Evolutionary conservation across 2,113 vertebrate genomes (phyloP).

Genomic region (Heliornis fulica): DNA sequence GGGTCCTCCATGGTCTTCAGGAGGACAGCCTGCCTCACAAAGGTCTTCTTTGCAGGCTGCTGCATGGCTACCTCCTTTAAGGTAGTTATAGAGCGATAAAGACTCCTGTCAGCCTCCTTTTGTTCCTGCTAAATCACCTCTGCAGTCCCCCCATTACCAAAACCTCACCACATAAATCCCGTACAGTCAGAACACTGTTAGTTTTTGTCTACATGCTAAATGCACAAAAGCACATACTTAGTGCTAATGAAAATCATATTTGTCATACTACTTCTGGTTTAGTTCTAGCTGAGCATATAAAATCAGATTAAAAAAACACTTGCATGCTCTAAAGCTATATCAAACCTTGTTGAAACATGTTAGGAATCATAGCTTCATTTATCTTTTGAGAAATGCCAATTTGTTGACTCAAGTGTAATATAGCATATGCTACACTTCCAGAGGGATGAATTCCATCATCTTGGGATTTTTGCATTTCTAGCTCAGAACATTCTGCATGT

Average conservation of each 20-base stretch:
- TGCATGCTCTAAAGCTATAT: not conserved
- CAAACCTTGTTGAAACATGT: not conserved
- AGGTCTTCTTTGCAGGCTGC: not conserved
- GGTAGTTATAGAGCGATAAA: not conserved
- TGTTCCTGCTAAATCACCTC: not conserved
- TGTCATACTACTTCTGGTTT: not conserved
- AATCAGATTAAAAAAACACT: not conserved
- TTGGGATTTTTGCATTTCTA: not conserved
- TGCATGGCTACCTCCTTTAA: not conserved
- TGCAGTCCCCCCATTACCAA: not conserved
- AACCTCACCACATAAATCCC: not conserved
- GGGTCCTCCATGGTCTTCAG: not conserved
- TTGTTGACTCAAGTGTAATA: constrained; percentile 12
- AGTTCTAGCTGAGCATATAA: not conserved
- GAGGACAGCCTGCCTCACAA: not conserved
- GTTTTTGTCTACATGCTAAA: not conserved
- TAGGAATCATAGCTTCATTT: not conserved
- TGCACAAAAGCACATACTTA: not conserved
- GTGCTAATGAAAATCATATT: not conserved
- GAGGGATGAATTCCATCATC: not conserved
- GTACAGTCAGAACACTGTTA: not conserved
- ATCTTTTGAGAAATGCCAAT: constrained; percentile 13
- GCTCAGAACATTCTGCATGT: not conserved
- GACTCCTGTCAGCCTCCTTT: not conserved
- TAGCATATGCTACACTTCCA: constrained; percentile 21